Evolutionary conservation across 2,797 vertebrate genomes (phyloP), one percentile per base, ranked within the genome.

Genomic region (Rhinatrema bivittatum): DNA sequence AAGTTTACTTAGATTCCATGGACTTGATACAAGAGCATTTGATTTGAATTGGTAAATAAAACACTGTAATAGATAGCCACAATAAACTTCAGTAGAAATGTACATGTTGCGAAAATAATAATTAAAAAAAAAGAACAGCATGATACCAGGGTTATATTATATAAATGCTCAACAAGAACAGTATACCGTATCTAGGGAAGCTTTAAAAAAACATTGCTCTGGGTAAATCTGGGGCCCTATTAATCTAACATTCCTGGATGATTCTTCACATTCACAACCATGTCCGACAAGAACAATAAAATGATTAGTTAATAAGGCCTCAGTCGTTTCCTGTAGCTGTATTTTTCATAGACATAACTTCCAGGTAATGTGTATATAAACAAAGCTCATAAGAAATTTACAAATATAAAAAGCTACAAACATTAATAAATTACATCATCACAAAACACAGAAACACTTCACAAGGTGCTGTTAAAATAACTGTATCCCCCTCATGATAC

Each of bases 341-440:
- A 74, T 79, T 77, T 65, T 73, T 78, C 47, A 48, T 52, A 41
- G 80, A 77, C 78, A 66, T 82, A 71, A 79, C 81, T 74, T 86
- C 81, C 83, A 60, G 77, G 87, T 89, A 86, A 91, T 83, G 89
- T 91, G 87, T 88, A 80, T 87, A 82, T 91, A 94, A 95, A 89
- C 85, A 78, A 93, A 92, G 77, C 81, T 87, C 84, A 88, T 93
- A 90, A 90, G 93, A 96, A 94, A 96, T 94, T 85, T 96, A 97
- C 91, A 97, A 92, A 94, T 98, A 97, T 96, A 98, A 97, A 98
- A 95, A 93, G 91, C 93, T 97, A 98, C 93, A 97, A 97, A 98
- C 93, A 97, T 97, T 93, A 97, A 98, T 98, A 98, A 98, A 97
- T 97, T 96, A 97, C 94, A 91, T 94, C 81, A 72, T 87, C 84